A percentile compares a stretch with the other conserved stretches of the same genome.
phyloP scores from a whole-genome alignment of 2,113 vertebrate species.

The Isichthys henryi region DNA sequence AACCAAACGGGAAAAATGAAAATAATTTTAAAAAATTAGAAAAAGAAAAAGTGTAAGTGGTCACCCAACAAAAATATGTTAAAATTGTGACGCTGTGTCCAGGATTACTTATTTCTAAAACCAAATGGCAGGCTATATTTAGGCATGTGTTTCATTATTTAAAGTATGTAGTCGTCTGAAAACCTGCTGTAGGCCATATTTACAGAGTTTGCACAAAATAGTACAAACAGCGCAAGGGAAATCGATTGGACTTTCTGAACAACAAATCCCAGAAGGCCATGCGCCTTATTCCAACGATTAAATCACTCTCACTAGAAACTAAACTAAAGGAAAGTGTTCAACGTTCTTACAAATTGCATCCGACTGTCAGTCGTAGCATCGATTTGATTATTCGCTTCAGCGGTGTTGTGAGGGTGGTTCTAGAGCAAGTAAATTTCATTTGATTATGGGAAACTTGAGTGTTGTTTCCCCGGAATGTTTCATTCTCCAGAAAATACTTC shows the following conservation, averaged over 20 bases:
- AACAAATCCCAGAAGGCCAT: slow-evolving; percentile 20
- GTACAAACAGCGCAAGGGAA: not conserved
- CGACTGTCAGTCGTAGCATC: not conserved
- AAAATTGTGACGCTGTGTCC: not conserved
- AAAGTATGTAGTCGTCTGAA: not conserved
- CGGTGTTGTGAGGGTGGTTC: not conserved
- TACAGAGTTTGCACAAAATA: not conserved
- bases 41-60: not conserved
- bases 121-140: not conserved
- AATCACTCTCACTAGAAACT: not conserved
- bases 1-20: not conserved
- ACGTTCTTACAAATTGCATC: not conserved
- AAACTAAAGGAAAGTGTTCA: not conserved
- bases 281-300: not conserved
- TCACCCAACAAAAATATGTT: not conserved
- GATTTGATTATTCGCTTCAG: not conserved
- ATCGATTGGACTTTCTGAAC: not conserved
- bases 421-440: not conserved
- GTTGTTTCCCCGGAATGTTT: not conserved
- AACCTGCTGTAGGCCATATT: not conserved
- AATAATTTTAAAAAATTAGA: not conserved
- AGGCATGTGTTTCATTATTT: not conserved
- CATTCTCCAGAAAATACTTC: not conserved
- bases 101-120: not conserved
- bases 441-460: not conserved